Evolutionary conservation across 2,888 invertebrate species (phyloP), one percentile per base, ranked within the genome.

Genomic region (Bedellia somnulentella): DNA sequence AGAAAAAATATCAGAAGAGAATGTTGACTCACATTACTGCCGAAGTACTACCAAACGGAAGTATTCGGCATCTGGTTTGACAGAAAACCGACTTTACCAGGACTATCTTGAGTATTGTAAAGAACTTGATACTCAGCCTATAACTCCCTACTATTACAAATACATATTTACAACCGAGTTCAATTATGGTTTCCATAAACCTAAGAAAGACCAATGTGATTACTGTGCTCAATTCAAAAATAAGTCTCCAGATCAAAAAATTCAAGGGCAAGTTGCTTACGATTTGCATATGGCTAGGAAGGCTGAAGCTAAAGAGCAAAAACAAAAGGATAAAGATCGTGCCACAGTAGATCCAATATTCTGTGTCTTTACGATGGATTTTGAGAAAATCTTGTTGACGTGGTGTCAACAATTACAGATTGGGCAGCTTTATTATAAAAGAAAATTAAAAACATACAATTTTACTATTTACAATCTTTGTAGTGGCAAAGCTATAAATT

Each of bases 161-260:
- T 15, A 12, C 12, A 37, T 37, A 25, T 34, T 36, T 14, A 36
- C 29, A 18, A 34, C 28, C 13, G 30, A 36, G 25, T 37, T 37
- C 24, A 37, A 36, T 17, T 32, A 36, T 21, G 32, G 34, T 15
- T 36, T 35, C 28, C 38, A 38, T 33, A 31, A 26, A 10, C 28
- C 34, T 14, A 33, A 34, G 25, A 36, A 38, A 26, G 36, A 37
- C 15, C 27, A 31, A 24, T 37, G 34, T 18, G 35, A 33, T 23
- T 21, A 34, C 32, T 36, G 36, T 25, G 31, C 29, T 12, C 35
- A 35, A 23, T 27, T 23, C 22, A 28, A 29, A 24, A 34, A 31
- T 29, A 33, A 11, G 18, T 23, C 33, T 24, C 13, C 14, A 24
- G 24, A 34, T 25, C 31, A 34, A 26, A 30, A 36, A 29, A 13